Conservation (phyloP, 1,140 invertebrate genomes). For the Lepidurus packardi region DNA sequence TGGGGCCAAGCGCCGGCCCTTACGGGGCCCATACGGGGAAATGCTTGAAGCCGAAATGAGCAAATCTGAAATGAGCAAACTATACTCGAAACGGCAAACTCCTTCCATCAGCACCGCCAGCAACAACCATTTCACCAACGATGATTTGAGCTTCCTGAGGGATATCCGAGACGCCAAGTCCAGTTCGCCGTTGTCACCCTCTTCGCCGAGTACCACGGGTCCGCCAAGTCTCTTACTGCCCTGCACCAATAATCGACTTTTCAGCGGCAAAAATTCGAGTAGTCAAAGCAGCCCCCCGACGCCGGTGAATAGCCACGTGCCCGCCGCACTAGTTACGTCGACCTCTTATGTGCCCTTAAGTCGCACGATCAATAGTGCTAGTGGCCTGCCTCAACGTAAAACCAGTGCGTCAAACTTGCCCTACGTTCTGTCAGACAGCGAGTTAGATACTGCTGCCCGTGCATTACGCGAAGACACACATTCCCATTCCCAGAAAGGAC, state of each 20-base stretch:
- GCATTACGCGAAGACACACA: neutral
- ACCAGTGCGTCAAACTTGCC: conserved; percentile 49
- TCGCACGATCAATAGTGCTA: conserved; percentile 20
- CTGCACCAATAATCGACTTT: conserved; percentile 36
- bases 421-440: conserved; percentile 34
- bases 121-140: conserved; percentile 40
- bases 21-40: conserved; percentile 71
- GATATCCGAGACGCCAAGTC: conserved; percentile 41
- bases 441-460: neutral
- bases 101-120: conserved; percentile 33
- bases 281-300: conserved; percentile 43
- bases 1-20: conserved; percentile 48
- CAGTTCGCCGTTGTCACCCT: conserved; percentile 39
- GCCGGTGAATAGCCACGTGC: conserved; percentile 35
- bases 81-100: conserved; percentile 44
- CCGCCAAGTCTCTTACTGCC: conserved; percentile 31
- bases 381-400: conserved; percentile 46
- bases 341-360: conserved; percentile 23
- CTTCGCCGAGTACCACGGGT: conserved; percentile 36
- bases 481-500: conserved; percentile 18
- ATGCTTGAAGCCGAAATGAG: conserved; percentile 79
- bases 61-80: conserved; percentile 50
- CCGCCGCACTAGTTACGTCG: conserved; percentile 34
- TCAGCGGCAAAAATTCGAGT: conserved; percentile 47
- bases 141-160: conserved; percentile 52